Conservation (phyloP, 2,113 vertebrate species). For the Neofelis nebulosa region DNA sequence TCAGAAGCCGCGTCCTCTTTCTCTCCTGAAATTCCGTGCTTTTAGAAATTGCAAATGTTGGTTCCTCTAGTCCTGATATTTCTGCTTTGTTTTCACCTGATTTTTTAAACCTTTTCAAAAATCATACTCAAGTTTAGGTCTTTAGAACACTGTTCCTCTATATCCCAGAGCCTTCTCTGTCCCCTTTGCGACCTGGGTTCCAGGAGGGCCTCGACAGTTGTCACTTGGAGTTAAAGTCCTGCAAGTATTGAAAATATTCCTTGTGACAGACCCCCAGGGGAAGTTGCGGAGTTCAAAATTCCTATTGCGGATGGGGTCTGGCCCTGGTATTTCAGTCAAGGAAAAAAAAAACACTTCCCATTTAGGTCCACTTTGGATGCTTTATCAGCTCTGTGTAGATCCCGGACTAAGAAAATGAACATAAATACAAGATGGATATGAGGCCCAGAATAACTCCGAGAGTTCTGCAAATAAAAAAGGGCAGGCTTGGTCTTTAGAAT, state of each 20-base stretch:
- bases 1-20: neutral
- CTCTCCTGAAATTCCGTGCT: neutral
- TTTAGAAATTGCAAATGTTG: neutral
- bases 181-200: neutral
- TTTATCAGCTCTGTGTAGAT: neutral
- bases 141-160: neutral
- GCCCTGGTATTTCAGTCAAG: neutral
- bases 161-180: neutral
- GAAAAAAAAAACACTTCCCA: neutral
- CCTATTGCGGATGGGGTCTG: neutral
- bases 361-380: neutral
- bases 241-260: neutral
- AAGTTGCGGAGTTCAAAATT: neutral
- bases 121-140: neutral
- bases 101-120: neutral
- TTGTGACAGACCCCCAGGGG: neutral
- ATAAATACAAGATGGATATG: neutral
- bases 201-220: neutral
- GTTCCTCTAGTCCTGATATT: neutral
- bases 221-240: neutral
- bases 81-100: neutral
- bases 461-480: neutral
- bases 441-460: neutral
- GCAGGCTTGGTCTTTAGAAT: neutral
- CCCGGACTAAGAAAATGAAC: neutral